Percentiles rank a stretch among this genome's conserved stretches.
phyloP scores from a whole-genome alignment of 2,888 invertebrate genomes.

The Lymantria monacha region DNA sequence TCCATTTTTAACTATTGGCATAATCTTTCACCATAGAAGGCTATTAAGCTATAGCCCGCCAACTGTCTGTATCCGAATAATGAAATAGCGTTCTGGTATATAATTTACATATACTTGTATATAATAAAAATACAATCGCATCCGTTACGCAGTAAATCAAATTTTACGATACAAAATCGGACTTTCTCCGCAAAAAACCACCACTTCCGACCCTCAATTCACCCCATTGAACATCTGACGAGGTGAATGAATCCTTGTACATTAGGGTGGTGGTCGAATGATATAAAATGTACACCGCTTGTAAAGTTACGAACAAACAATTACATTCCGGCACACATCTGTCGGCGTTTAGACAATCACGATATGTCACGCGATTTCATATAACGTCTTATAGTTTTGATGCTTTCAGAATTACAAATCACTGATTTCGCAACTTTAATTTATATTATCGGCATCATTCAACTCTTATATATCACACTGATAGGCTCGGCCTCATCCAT shows the following conservation, averaged over 20 bases:
- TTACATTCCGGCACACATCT: conserved; percentile 82
- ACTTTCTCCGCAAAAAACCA: conserved; percentile 60
- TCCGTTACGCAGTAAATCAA: conserved; percentile 61
- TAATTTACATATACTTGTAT: background rate
- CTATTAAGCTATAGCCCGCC: background rate
- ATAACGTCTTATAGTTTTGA: conserved; percentile 42
- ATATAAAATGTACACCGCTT: conserved; percentile 70
- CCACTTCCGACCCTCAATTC: conserved; percentile 59
- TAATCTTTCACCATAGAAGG: too few species aligned
- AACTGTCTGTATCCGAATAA: background rate
- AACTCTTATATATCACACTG: too few species aligned
- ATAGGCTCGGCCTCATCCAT: too few species aligned
- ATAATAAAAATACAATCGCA: background rate
- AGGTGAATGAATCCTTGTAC: conserved; percentile 75
- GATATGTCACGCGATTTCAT: conserved; percentile 78
- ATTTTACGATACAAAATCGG: conserved; percentile 44
- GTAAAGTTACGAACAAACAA: conserved; percentile 72
- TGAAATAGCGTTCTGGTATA: background rate
- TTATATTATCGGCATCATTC: too few species aligned
- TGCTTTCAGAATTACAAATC: conserved; percentile 34
- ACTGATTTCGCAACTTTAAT: too few species aligned
- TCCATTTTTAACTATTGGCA: too few species aligned
- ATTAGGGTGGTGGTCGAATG: conserved; percentile 62
- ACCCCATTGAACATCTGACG: conserved; percentile 79
- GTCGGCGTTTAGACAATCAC: conserved; percentile 81